Percentiles rank a stretch among this genome's conserved stretches.
Conservation (phyloP, 2,113 vertebrate genomes). For the Tupaia tana region DNA sequence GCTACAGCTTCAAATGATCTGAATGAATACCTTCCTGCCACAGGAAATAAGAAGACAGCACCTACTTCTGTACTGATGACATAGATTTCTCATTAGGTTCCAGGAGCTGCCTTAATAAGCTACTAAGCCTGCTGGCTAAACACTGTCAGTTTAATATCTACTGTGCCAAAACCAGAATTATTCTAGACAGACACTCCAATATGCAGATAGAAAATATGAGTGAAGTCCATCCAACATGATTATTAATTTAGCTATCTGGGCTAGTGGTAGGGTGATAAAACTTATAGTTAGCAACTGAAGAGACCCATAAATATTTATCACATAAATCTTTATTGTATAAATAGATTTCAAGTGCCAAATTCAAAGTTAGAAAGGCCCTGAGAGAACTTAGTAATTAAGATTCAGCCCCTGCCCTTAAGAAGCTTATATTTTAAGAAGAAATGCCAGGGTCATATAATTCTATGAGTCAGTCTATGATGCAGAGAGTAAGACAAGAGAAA, state of each 20-base stretch:
- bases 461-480: background rate
- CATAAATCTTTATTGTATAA: background rate
- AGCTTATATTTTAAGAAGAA: background rate
- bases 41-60: constrained; percentile 59
- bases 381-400: background rate
- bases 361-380: background rate
- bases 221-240: background rate
- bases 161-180: constrained; percentile 65
- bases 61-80: constrained; percentile 56
- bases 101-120: constrained; percentile 61
- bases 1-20: constrained; percentile 48
- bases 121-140: constrained; percentile 67
- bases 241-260: constrained; percentile 47
- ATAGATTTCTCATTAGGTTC: constrained; percentile 71
- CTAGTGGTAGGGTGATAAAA: background rate
- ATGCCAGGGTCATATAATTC: background rate
- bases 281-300: background rate
- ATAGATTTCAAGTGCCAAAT: background rate
- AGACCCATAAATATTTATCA: background rate
- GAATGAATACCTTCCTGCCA: constrained; percentile 60
- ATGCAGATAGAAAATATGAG: constrained; percentile 42
- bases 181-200: constrained; percentile 61
- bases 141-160: constrained; percentile 66
- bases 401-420: background rate
- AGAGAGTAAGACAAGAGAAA: constrained; percentile 9